Evolutionary conservation across 2,888 invertebrate species (phyloP), one percentile per base, ranked within the genome.

Genomic region (Tanytarsus gracilentus): DNA sequence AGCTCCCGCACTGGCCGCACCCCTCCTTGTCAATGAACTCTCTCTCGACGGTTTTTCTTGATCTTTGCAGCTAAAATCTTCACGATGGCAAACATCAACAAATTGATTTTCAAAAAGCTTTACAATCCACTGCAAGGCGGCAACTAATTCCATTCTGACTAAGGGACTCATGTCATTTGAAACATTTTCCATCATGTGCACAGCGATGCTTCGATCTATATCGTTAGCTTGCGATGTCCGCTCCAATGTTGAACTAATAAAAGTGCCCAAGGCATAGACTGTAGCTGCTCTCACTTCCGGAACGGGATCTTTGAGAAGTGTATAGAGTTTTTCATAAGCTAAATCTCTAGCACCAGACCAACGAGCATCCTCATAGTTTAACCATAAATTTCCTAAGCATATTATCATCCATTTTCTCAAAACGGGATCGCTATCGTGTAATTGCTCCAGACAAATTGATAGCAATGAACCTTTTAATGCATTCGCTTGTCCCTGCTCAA

Each of bases 341-440:
- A 87, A 84, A 72, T 96, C 95, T 9, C 98, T 78, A 21, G 93
- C 96, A 16, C 95, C 98, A 62, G 91, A 91, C 97, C 98, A 97
- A 65, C 91, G 80, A 5, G 89, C 89, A 68, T 84, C 83, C 67
- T 92, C 90, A 70, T 85, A 90, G 69, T 88, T 86, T 67, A 88
- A 85, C 96, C 96, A 96, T 65, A 93, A 78, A 61, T 86, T 79
- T 25, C 93, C 97, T 64, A 99, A 80, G 69, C 93, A 93, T 64
- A 98, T 83, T 63, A 92, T 88, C 62, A 95, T 79, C 98, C 98
- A 99, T 72, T 85, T 86, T 62, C 86, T 78, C 64, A 90, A 75
- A 59, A 81, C 74, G 64, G 81, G 79, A 68, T 78, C 80, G 49
- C 81, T 77, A 70, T 87, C 88, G 49, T 79, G 78, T 64, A 97